Evolutionary conservation across 2,888 invertebrate genomes (phyloP), one percentile per base, ranked within the genome.

Genomic region (Ichneumoninae sp.): DNA sequence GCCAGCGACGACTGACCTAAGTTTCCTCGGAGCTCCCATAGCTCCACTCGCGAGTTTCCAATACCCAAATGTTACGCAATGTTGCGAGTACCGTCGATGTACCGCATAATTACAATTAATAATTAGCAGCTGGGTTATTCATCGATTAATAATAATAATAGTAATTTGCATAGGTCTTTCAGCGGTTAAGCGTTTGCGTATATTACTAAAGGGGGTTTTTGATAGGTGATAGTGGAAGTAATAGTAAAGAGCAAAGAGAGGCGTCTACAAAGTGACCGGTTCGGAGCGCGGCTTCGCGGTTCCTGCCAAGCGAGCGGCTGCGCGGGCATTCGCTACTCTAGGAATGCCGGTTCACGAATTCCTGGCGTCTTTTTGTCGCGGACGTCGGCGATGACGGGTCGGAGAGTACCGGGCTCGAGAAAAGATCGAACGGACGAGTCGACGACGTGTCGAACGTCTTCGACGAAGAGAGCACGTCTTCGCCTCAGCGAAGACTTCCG

Each of bases 141-240:
- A 47, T 68, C 7, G 40, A 72, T 80, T 80, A 83, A 76, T 80
- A 36, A 36, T 57, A 13, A 62, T 65, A 52, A 70, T 65, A 33
- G 47, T 68, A 76, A 75, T 71, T 62, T 83, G 79, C 83, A 54
- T 66, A 40, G 72, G n/a, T n/a, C 62, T 68, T 22, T 66, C 44
- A 77, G 83, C 72, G 77, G 60, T 76, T 50, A 80, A 77, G 83
- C 80, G n/a, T 74, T 84, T 69, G 76, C 72, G 52, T 77, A 33
- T 70, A 60, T 79, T 78, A 62, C 81, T 84, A 3, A 72, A 8
- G 10, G 40, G 40, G 10, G 10, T 40, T 40, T 40, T 40, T 2
- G 40, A 40, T 1, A 10, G n/a, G n/a, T 36, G 50, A 72, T 44
- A 57, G 26, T 52, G 26, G n/a, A 69, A n/a, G 19, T n/a, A 19